Evolutionary conservation across 2,797 vertebrate genomes (phyloP), one percentile per base, ranked within the genome.

Genomic region (Muscicapa comitata): DNA sequence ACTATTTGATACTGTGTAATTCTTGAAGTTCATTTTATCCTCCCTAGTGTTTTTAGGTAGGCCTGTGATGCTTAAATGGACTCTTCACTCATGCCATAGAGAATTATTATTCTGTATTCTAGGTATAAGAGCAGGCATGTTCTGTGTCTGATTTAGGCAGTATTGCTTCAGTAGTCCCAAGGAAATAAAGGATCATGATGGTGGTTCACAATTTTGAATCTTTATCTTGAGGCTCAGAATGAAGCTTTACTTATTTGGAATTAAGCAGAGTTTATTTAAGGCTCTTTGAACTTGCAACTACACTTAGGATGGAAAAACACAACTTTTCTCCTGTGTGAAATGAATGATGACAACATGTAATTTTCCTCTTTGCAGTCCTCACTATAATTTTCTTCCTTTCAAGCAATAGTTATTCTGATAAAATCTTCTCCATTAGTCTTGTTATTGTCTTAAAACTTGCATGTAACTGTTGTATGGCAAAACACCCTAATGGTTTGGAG

Each of bases 351-450:
- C 96, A 97, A 97, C 71, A 45, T 77, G n/a, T 71, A 89, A 94
- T 94, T 95, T 95, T 92, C 92, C 79, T 91, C 87, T 80, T 98
- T 97, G 94, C 57, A 95, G 66, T 51, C 50, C 85, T 90, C 91
- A 61, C 55, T 96, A 62, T 47, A 88, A 96, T 97, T 98, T 97
- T 91, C 94, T 95, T 90, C 62, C 70, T 78, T 93, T 95, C 90
- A 93, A 88, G 90, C 88, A 96, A 87, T 33, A 95, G 96, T 95
- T 82, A 96, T 97, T 97, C 97, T 91, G 94, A 97, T 96, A 94
- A 96, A 97, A 92, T 55, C 76, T 95, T 93, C 67, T 92, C 87
- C 92, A 80, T 94, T 96, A 96, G 91, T 95, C 96, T 97, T 97
- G 68, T 95, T 95, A 93, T 66, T 53, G 66, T 82, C 88, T 96